Evolutionary conservation across 1,140 invertebrate genomes (phyloP).

Genomic region (Nasonia vitripennis): DNA sequence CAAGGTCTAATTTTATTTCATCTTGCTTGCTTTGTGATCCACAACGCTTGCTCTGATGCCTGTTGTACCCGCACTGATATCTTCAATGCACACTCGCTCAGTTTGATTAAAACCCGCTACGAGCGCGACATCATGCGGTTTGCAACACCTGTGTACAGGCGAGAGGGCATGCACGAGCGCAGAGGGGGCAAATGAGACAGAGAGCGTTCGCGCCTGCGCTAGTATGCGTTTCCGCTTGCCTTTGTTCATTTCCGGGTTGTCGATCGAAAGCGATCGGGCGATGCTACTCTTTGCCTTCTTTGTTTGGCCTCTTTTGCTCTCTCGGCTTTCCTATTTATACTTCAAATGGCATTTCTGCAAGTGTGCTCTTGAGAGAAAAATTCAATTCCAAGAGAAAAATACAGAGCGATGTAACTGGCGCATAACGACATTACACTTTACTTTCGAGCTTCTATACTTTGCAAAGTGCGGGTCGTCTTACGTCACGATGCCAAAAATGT

Average conservation of each 20-base stretch:
- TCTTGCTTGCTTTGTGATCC: not conserved
- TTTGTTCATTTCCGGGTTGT: slow-evolving; percentile 44
- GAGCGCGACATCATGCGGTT: not conserved
- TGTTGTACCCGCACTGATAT: not conserved
- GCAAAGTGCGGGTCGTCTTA: no score
- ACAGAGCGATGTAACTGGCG: no score
- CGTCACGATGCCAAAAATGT: no score
- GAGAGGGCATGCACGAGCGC: not conserved
- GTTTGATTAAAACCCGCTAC: not conserved
- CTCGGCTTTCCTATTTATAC: not conserved
- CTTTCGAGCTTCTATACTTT: no score
- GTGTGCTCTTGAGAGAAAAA: not conserved
- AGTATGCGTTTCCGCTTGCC: slow-evolving; percentile 13
- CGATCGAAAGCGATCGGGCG: slow-evolving; percentile 15
- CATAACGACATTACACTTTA: no score
- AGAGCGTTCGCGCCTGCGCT: not conserved
- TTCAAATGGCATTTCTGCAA: not conserved
- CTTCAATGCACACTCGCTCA: not conserved
- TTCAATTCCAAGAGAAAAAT: not conserved
- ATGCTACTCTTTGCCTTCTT: slow-evolving; percentile 9
- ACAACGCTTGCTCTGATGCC: not conserved
- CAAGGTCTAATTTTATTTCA: not conserved
- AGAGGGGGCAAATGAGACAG: not conserved
- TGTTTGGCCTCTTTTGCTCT: not conserved
- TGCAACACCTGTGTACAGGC: slow-evolving; percentile 4